Evolutionary conservation across 2,113 vertebrate species (phyloP), one percentile per base, ranked within the genome.

Genomic region (Ramphastos sulfuratus): DNA sequence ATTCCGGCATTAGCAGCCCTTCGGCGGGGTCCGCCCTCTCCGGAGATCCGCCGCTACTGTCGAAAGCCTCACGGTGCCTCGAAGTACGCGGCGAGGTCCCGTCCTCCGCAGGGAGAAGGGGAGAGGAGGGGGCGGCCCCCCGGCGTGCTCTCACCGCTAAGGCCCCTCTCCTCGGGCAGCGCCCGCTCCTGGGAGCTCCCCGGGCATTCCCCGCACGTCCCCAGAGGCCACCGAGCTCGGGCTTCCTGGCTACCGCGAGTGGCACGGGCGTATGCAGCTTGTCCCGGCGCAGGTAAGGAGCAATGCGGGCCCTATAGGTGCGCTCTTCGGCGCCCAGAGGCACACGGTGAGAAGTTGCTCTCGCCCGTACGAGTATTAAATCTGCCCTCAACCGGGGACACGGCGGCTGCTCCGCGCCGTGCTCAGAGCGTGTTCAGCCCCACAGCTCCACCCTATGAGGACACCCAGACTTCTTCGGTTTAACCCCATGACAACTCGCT

Each of bases 291-390:
- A 70, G 84, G 77, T 78, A 72, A 70, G 61, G 8, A 75, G 50
- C 66, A 39, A 14, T 2, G 39, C 39, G 20, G 37, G 7, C 24
- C 39, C 61, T 7, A 19, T 7, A 9, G 20, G 35, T 7, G 58
- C 20, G 24, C 35, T 16, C 27, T 61, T 3, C 21, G 27, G 50
- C 35, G 27, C 59, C 65, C 59, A 35, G 52, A 31, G 48, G 63
- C 11, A 13, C 76, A 39, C 71, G 18, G 65, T 8, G 74, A 70
- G 66, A 96, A 97, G 96, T 94, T 95, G 92, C 81, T 89, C 92
- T 84, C 89, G 75, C 84, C 91, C 18, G 92, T 91, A 31, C 89
- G 52, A 88, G 92, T 90, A 55, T 31, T 30, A 85, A 82, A 88
- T 39, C 89, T 86, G 92, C 63, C 84, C 60, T 71, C 82, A 35